Evolutionary conservation across 2,888 invertebrate genomes (phyloP).

Genomic region (Octonoba sinensis): DNA sequence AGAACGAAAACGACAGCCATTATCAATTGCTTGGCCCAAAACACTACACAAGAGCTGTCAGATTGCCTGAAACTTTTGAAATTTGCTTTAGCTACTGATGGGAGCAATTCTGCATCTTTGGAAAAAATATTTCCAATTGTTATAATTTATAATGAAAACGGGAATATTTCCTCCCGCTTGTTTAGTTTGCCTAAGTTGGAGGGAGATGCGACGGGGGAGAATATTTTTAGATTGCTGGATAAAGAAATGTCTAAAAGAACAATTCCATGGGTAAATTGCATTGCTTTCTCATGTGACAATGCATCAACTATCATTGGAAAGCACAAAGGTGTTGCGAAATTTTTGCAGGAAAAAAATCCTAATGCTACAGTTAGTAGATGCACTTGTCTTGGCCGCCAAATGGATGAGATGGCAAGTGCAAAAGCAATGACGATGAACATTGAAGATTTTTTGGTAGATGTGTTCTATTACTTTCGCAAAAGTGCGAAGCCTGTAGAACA

Average conservation of each 20-base stretch:
- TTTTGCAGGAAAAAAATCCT: background rate
- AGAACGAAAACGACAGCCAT: background rate
- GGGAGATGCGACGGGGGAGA: no score
- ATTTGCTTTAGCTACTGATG: background rate
- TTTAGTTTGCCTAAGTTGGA: no score
- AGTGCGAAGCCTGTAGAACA: background rate
- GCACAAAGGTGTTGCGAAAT: background rate
- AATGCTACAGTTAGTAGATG: background rate
- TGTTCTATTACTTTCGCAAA: background rate
- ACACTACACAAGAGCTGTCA: background rate
- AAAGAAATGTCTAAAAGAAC: background rate
- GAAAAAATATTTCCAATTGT: no score
- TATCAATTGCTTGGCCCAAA: background rate
- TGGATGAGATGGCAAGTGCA: no score
- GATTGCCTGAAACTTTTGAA: background rate
- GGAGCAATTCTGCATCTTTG: no score
- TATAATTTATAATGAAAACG: background rate
- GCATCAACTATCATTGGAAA: background rate
- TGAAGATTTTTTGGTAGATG: background rate
- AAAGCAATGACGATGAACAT: background rate
- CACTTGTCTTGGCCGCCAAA: constrained; percentile 4
- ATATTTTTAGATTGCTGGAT: background rate
- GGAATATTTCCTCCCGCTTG: no score
- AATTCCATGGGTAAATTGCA: background rate
- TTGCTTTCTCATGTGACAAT: constrained; percentile 1